These are phyloP conservation scores for Pogonomyrmex californicus DNA, from an alignment of 1,140 invertebrate genomes.

Conservation along the genomic window DNA sequence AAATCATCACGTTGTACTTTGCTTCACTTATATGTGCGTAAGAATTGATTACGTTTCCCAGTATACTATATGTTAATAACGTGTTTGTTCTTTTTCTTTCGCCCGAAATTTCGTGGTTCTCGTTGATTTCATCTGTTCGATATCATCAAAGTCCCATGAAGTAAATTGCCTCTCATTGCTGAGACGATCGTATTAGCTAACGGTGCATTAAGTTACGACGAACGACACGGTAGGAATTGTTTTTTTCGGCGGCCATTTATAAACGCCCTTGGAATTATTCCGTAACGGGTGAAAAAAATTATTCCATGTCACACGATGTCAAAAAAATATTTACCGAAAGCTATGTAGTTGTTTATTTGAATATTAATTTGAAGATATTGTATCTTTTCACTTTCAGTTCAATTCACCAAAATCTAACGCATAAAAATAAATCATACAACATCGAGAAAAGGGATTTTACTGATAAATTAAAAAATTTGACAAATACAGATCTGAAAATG, in stretches of 20 bases:
- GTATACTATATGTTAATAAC: not conserved
- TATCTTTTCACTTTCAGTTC: not conserved
- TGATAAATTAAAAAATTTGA: no score
- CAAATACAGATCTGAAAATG: no score
- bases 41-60: not conserved
- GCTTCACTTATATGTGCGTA: no score
- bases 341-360: not conserved
- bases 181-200: constrained; percentile 20
- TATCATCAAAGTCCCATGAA: not conserved
- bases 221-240: not conserved
- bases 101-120: not conserved
- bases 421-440: not conserved
- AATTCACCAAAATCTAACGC: not conserved
- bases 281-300: not conserved
- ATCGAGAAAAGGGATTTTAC: no score
- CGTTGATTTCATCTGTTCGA: not conserved
- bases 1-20: not conserved
- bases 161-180: constrained; percentile 14
- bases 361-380: not conserved
- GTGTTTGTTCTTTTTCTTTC: not conserved
- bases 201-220: constrained; percentile 28
- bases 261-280: not conserved
- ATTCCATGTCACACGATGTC: not conserved
- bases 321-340: not conserved
- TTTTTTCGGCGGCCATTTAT: constrained; percentile 20